These are phyloP conservation scores for Pollenia amentaria DNA, from an alignment of 2,888 invertebrate species.

Conservation along the genomic window DNA sequence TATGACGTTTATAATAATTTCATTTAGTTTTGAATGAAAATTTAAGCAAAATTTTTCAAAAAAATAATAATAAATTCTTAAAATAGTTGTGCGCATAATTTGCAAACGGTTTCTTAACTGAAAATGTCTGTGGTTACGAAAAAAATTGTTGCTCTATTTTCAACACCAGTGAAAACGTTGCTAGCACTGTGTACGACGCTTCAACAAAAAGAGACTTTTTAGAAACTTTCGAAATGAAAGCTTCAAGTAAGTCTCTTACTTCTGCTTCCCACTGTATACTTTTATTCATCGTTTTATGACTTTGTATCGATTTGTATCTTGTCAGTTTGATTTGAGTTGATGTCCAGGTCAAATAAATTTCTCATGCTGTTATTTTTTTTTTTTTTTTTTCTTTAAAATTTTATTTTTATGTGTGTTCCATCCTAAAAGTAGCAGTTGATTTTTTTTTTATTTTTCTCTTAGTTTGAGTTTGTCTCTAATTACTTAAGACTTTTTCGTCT, in stretches of 20 bases:
- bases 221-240: too few relatives aligned
- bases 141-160: too few relatives aligned
- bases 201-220: too few relatives aligned
- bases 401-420: constrained; percentile 13
- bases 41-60: too few relatives aligned
- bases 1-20: too few relatives aligned
- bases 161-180: too few relatives aligned
- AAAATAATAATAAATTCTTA: too few relatives aligned
- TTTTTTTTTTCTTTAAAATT: constrained; percentile 20
- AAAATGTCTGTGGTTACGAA: neutral
- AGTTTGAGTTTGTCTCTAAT: constrained; percentile 42
- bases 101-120: too few relatives aligned
- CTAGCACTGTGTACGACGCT: too few relatives aligned
- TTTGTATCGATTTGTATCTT: constrained; percentile 57
- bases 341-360: constrained; percentile 45
- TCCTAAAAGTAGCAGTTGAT: constrained; percentile 9
- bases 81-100: too few relatives aligned
- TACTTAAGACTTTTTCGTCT: constrained; percentile 46
- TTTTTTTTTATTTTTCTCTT: constrained; percentile 6
- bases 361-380: constrained; percentile 41
- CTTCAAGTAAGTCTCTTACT: neutral
- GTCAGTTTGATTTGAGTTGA: constrained; percentile 30
- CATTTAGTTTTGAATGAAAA: too few relatives aligned
- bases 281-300: constrained; percentile 24
- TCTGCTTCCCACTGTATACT: neutral